Base-by-base conservation (phyloP, 2,888 invertebrate genomes). In the Cordilura impudica region DNA sequence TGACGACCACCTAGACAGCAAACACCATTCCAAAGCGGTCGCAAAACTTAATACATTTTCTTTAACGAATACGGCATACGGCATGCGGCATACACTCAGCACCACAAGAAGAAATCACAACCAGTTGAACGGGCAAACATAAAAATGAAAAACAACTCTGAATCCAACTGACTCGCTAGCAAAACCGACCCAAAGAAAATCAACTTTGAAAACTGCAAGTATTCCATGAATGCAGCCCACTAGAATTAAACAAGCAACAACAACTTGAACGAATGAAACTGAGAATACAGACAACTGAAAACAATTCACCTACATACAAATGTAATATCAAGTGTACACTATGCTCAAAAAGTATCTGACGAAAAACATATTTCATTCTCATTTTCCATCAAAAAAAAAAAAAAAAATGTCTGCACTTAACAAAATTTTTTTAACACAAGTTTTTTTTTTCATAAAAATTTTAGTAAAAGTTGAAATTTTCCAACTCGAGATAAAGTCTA, bases 1-100 rank as follows among this genome's bases (percentile, higher is more conserved):
- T 79, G 79, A 79, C 75, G 79, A 79, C 79, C 79, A 79, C 79
- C 79, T 75, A 75, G 79, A 75, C 79, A 71, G 79, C 75, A 71
- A 79, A 79, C 79, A 79, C 75, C 75, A 79, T 78, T 74, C 79
- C 75, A 72, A 35, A 58, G 66, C 54, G 71, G 53, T 63, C 43
- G 39, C 35, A 16, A 14, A 8, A 14, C 8, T 12, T n/a, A 16
- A 39, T 19, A 21, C 3, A 12, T 12, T 21, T 12, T 2, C 19
- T 12, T 0, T 19, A 49, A 47, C 65, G 66, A 71, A 65, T 71
- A 60, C 47, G 71, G 71, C 71, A 60, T 60, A 43, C 75, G 70
- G 60, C 69, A 69, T n/a, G 31, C 67, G 45, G 53, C 66, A 23
- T 18, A 19, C 39, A n/a, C 39, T 21, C 53, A 26, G 31, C 21